A percentile compares a stretch with the other conserved stretches of the same genome.
Evolutionary conservation across 2,888 invertebrate species (phyloP).

Genomic region (Synanthedon tipuliformis): DNA sequence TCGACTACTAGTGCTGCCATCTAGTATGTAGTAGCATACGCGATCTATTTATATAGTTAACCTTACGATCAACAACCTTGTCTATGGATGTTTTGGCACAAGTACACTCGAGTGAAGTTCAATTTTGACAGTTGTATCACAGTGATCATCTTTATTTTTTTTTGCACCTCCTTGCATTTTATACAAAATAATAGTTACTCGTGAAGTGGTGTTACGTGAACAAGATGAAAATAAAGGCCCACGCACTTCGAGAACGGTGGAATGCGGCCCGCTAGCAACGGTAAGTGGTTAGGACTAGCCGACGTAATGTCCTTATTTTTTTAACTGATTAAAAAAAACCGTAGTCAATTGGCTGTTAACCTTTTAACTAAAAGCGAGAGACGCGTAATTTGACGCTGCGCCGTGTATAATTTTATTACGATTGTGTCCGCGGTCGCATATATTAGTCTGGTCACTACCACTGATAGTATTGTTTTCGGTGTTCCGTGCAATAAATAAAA

Average conservation of each 20-base stretch:
- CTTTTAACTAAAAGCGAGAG: conserved; percentile 70
- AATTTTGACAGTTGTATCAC: conserved; percentile 65
- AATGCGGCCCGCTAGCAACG: conserved; percentile 64
- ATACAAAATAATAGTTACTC: conserved; percentile 69
- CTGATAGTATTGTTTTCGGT: conserved; percentile 6
- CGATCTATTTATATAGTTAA: conserved; percentile 43
- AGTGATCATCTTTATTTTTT: conserved; percentile 59
- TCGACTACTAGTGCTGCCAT: conserved; percentile 19
- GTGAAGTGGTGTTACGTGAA: conserved; percentile 68
- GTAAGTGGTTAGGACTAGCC: conserved; percentile 41
- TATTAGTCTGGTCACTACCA: conserved; percentile 23
- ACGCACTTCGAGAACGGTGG: conserved; percentile 64
- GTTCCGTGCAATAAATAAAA: conserved; percentile 1
- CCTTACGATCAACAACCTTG: conserved; percentile 27
- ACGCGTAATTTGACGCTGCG: conserved; percentile 68
- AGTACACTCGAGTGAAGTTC: conserved; percentile 56
- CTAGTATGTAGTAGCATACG: conserved; percentile 37
- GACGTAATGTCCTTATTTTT: conserved; percentile 52
- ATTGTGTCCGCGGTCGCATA: conserved; percentile 51
- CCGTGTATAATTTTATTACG: conserved; percentile 69
- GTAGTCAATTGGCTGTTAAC: conserved; percentile 71
- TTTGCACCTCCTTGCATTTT: conserved; percentile 68
- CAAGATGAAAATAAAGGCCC: conserved; percentile 68
- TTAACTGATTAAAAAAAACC: conserved; percentile 69
- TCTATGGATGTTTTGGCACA: conserved; percentile 61